These are phyloP conservation scores for honey bee (Apis mellifera) DNA, from an alignment of 1,140 invertebrate species.

Conservation along the genomic window Amel_HAv3.1 CM009945.2:4880501-4881000, in stretches of 20 bases:
- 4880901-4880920: background rate
- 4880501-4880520: background rate
- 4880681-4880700: no score
- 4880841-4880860: background rate
- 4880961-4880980: conserved; percentile 34
- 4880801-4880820: no score
- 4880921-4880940: background rate
- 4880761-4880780: background rate
- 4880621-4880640: conserved; percentile 21
- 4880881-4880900: background rate
- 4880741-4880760: background rate
- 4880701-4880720: background rate
- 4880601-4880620: conserved; percentile 8
- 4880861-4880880: background rate
- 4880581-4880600: conserved; percentile 33
- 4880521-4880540: conserved; percentile 4
- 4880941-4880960: background rate
- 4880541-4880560: background rate
- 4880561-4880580: conserved; percentile 27
- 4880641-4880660: background rate
- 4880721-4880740: background rate
- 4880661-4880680: background rate
- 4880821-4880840: no score
- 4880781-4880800: no score
- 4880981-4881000: background rate